These are phyloP conservation scores for Boulengeromyrus knoepffleri DNA, from an alignment of 2,113 vertebrate genomes.

Conservation along the genomic window DNA sequence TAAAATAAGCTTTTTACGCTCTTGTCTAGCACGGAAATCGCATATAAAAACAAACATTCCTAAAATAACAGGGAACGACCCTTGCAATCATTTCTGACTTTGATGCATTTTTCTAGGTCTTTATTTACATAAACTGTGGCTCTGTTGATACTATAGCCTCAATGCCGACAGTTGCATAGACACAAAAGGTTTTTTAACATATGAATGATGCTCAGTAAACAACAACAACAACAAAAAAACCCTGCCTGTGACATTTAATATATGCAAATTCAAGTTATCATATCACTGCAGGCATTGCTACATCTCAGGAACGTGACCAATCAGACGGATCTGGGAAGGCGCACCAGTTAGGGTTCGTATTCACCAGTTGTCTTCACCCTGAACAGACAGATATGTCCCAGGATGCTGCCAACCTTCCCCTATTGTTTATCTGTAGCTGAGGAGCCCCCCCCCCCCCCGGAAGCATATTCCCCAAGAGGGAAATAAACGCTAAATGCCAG, in stretches of 20 bases:
- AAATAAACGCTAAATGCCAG: background rate
- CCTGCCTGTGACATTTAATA: background rate
- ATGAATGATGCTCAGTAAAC: background rate
- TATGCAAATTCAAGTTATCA: constrained; percentile 4
- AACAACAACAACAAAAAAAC: background rate
- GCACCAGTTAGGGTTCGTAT: background rate
- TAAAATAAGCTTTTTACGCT: background rate
- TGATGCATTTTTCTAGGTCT: background rate
- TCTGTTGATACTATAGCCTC: background rate
- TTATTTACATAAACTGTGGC: constrained; percentile 1
- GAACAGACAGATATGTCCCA: background rate
- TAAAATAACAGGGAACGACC: background rate
- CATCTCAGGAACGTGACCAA: background rate
- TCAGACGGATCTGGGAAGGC: background rate
- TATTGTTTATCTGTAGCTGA: background rate
- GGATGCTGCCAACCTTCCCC: background rate
- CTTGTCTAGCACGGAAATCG: background rate
- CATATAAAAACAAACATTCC: background rate
- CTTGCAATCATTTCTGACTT: background rate
- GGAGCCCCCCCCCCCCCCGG: background rate
- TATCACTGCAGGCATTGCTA: background rate
- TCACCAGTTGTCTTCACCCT: background rate
- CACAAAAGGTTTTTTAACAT: constrained; percentile 2
- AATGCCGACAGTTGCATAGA: background rate
- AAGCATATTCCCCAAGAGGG: background rate